Evolutionary conservation across 2,113 vertebrate species (phyloP).

Genomic region (Chloropsis cyanopogon): DNA sequence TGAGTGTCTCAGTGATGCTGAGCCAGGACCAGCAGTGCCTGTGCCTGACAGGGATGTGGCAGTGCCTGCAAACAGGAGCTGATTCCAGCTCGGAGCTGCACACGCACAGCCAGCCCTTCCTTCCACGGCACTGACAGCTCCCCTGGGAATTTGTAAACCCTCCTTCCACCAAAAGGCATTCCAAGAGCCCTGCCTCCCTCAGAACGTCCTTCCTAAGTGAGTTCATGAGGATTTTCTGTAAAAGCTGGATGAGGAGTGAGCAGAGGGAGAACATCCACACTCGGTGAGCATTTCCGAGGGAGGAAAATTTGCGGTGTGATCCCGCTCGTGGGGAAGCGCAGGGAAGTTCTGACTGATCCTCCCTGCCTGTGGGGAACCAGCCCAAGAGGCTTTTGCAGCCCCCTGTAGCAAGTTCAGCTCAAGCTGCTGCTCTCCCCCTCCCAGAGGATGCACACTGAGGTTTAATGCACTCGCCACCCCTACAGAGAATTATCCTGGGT

Average conservation of each 20-base stretch:
- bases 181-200: neutral
- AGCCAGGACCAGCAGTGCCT: neutral
- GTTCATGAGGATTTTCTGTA: slow-evolving; percentile 5
- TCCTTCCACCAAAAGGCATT: neutral
- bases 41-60: neutral
- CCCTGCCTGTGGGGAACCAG: neutral
- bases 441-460: neutral
- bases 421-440: neutral
- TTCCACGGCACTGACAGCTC: neutral
- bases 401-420: neutral
- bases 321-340: neutral
- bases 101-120: neutral
- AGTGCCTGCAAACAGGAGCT: neutral
- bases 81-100: neutral
- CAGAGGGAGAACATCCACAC: neutral
- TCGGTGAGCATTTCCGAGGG: accelerated
- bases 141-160: neutral
- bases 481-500: neutral
- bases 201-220: neutral
- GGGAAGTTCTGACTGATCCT: neutral
- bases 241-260: neutral
- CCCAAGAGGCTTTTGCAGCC: neutral
- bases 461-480: neutral
- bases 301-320: neutral
- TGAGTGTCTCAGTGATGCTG: neutral